Base-by-base conservation (phyloP, 1,140 invertebrate species). In the Calephelis nemesis region DNA sequence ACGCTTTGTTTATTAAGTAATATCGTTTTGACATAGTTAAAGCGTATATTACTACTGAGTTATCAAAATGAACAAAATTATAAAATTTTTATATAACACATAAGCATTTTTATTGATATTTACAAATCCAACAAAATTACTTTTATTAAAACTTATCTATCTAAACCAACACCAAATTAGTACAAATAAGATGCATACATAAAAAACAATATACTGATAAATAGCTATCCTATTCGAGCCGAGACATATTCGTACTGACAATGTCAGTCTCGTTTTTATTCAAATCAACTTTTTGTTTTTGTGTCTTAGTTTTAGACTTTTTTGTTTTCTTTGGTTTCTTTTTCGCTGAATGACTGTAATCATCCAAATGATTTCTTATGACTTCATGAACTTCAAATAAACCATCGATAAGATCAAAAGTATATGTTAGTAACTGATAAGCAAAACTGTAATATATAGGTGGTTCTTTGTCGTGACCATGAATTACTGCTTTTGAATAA, bases 101-200 rank as follows among this genome's bases (percentile, higher is more conserved):
- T 64, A 67, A 65, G 74, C 70, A 84, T 84, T 84, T 68, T 79
- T 69, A 84, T 87, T 85, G 82, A 85, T 84, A 88, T 88, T 85
- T 88, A 87, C 86, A 87, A 81, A 76, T 67, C 45, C 75, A 70
- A 73, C 5, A 74, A 70, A 66, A 65, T 47, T 50, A 58, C 65
- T 40, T 8, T 15, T 15, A 52, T 13, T n/a, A 8, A 19, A 15
- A 8, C 10, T 63, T 13, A 6, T 47, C 47, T 63, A 13, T 42
- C 12, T 39, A 39, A 39, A 49, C 47, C 13, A 65, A 48, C 47
- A 65, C 63, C 47, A 47, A n/a, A 47, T 67, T 67, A 67, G 58
- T 49, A 48, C 47, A 47, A 39, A 30, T 52, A 12, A 50, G 12
- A 48, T 12, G 63, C 47, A 49, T 9, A n/a, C 11, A 15, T 45